Evolutionary conservation across 2,113 vertebrate genomes (phyloP).

Genomic region (Halcyon senegalensis): DNA sequence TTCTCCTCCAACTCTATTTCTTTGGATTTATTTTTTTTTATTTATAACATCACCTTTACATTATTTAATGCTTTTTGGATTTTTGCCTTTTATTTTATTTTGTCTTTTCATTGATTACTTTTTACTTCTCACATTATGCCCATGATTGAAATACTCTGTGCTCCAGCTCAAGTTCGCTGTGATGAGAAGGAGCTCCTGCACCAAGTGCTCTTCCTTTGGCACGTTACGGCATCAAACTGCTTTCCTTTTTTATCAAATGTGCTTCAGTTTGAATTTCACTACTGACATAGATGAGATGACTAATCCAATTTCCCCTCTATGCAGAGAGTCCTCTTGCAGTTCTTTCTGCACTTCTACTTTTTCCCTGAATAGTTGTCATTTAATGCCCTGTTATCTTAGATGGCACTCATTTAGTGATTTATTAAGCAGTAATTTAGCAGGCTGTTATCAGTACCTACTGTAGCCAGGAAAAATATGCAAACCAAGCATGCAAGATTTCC

Average conservation of each 20-base stretch:
- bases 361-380: conserved; percentile 16
- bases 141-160: not conserved
- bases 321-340: conserved; percentile 2
- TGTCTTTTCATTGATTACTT: not conserved
- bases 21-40: not conserved
- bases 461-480: not conserved
- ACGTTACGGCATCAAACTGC: not conserved
- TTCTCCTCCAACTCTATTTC: not conserved
- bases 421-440: conserved; percentile 63
- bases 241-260: not conserved
- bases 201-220: not conserved
- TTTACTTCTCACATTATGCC: not conserved
- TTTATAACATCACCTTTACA: accelerated
- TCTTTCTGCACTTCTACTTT: conserved; percentile 20
- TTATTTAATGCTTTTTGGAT: not conserved
- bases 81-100: not conserved
- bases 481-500: not conserved
- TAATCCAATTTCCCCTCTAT: conserved; percentile 33
- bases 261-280: conserved; percentile 4
- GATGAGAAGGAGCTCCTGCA: not conserved
- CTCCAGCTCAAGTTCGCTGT: not conserved
- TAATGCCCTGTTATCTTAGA: conserved; percentile 55
- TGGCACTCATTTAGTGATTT: conserved; percentile 57
- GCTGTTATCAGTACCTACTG: conserved; percentile 23
- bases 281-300: not conserved